Percentiles rank a stretch among this genome's conserved stretches.
Conservation (phyloP, 2,888 invertebrate species). For the Ashinkailepas kermadecensis region DNA sequence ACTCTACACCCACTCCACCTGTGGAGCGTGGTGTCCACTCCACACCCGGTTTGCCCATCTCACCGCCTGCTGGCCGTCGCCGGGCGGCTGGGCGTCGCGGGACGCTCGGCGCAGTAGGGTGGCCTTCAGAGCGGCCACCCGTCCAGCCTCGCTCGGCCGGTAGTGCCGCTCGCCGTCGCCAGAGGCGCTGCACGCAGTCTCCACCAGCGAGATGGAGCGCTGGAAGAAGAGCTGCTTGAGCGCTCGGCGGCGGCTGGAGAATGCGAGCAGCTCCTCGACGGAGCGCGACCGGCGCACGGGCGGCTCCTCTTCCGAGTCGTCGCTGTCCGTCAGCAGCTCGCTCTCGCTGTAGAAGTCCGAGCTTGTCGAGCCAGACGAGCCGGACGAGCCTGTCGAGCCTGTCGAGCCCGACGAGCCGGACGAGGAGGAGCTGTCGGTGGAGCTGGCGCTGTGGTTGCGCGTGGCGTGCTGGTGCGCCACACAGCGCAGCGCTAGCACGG, state of each 20-base stretch:
- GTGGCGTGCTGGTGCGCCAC: background rate
- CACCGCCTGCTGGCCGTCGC: too few relatives aligned
- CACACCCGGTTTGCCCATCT: too few relatives aligned
- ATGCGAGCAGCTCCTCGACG: constrained; percentile 9
- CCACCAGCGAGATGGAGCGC: constrained; percentile 10
- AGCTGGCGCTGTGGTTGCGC: background rate
- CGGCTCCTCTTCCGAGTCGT: background rate
- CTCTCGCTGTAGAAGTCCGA: background rate
- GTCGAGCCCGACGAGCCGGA: background rate
- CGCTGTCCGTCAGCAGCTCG: background rate
- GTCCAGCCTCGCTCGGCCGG: background rate
- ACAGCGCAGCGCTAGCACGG: constrained; percentile 4
- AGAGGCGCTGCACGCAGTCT: background rate
- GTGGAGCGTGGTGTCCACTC: too few relatives aligned
- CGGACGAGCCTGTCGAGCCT: background rate
- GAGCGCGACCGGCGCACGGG: constrained; percentile 8
- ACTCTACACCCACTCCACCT: too few relatives aligned
- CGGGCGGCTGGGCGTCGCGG: background rate
- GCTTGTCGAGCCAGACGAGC: background rate
- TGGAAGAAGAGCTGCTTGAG: constrained; percentile 15
- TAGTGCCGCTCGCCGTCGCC: background rate
- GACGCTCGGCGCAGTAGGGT: background rate
- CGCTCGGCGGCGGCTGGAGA: background rate
- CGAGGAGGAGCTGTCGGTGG: constrained; percentile 4
- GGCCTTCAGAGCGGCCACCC: background rate